These are phyloP conservation scores for Coregonus suidteri DNA, from an alignment of 2,797 vertebrate species.

Conservation along the genomic window DNA sequence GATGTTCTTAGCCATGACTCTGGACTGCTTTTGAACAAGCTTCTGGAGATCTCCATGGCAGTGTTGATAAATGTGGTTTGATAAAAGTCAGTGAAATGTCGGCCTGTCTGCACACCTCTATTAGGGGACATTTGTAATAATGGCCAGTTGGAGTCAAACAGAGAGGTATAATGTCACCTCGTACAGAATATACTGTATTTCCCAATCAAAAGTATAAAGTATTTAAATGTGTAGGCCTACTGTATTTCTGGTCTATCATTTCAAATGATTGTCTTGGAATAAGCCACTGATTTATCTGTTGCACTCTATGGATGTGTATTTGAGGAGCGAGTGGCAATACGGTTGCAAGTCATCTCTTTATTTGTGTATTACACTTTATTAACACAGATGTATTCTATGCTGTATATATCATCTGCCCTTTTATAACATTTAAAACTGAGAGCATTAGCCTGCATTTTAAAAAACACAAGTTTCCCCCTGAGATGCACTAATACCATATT, in stretches of 20 bases:
- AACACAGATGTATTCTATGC: slow-evolving; percentile 68
- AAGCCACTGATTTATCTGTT: slow-evolving; percentile 54
- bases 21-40: slow-evolving; percentile 77
- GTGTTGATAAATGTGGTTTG: slow-evolving; percentile 77
- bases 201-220: slow-evolving; percentile 59
- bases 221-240: neutral
- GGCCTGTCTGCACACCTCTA: slow-evolving; percentile 79
- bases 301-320: slow-evolving; percentile 47
- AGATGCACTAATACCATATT: slow-evolving; percentile 73
- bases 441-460: slow-evolving; percentile 58
- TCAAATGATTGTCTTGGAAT: slow-evolving; percentile 58
- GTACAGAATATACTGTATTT: slow-evolving; percentile 64
- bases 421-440: slow-evolving; percentile 52
- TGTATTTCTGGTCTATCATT: slow-evolving; percentile 56
- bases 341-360: slow-evolving; percentile 1
- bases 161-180: slow-evolving; percentile 76
- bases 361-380: slow-evolving; percentile 62
- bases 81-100: slow-evolving; percentile 79
- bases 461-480: slow-evolving; percentile 62
- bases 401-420: slow-evolving; percentile 64
- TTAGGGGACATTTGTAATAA: slow-evolving; percentile 75
- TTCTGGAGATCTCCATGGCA: slow-evolving; percentile 72
- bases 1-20: slow-evolving; percentile 81
- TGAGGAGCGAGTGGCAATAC: slow-evolving; percentile 60
- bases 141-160: slow-evolving; percentile 72